Base-by-base conservation (phyloP, 1,140 invertebrate species). In the Ridgeia piscesae region DNA sequence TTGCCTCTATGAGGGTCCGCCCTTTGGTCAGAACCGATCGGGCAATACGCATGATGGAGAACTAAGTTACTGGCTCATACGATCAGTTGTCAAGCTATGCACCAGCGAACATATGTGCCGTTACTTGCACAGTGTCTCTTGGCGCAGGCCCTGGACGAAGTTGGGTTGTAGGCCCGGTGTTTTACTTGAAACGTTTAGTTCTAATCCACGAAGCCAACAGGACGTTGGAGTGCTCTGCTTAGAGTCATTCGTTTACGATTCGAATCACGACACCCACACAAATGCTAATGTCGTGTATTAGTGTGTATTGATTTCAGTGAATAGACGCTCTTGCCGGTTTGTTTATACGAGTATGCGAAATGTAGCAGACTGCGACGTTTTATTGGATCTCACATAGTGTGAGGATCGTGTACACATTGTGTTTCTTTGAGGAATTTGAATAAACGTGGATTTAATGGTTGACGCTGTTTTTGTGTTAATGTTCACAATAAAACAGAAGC, bases 371-470 rank as follows among this genome's bases (percentile, higher is more conserved):
- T 8, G 58, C 58, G 58, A 77, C 58, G 8, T 77, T 6, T 77
- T 31, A 77, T 77, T 77, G 58, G 17, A 31, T 77, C 58, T 77
- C 1, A 50, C 17, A 21, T 77, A 77, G 27, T 77, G 58, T 77
- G 6, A 77, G 58, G 6, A 77, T 77, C 58, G 58, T 21, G 27
- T 77, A 31, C 17, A 77, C n/a, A n/a, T 17, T 77, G 58, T 77
- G 58, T 77, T 77, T 77, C 14, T 8, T 77, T 77, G 58, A 21
- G 8, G 58, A 77, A 77, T 77, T 77, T 77, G 58, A 77, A 77
- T 77, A 77, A 77, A 77, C 58, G 58, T 77, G 58, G 58, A 77
- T 77, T 77, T 77, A 77, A 77, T 77, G 58, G 58, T 77, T 77
- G 58, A 77, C 11, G 27, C 14, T 77, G 58, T 77, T 77, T 31